Evolutionary conservation across 2,113 vertebrate species (phyloP).

Genomic region (Oxyura jamaicensis): DNA sequence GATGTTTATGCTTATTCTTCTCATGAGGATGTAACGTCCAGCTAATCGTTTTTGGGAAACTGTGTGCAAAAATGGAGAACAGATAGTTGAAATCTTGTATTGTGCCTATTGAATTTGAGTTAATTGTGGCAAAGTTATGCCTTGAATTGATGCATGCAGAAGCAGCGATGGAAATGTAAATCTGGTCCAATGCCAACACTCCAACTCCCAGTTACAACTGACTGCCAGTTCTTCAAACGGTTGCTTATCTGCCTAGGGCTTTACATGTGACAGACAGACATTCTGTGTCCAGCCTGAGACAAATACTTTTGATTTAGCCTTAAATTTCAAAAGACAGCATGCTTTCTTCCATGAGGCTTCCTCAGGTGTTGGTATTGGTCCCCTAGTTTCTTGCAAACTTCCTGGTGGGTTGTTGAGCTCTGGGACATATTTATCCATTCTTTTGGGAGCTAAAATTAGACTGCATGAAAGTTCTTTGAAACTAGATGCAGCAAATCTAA

Average conservation of each 20-base stretch:
- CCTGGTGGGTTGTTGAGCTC: background rate
- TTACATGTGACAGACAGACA: background rate
- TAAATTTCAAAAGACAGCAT: background rate
- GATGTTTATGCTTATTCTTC: background rate
- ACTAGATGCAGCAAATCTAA: background rate
- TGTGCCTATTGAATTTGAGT: background rate
- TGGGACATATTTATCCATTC: background rate
- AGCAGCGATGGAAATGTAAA: background rate
- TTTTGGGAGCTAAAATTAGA: background rate
- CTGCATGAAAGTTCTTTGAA: background rate
- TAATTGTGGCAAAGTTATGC: background rate
- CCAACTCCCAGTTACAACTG: background rate
- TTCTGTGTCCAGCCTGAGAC: background rate
- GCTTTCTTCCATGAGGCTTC: background rate
- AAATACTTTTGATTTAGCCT: background rate
- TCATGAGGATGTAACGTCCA: accelerated
- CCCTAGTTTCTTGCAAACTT: background rate
- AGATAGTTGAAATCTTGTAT: background rate
- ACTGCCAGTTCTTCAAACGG: background rate
- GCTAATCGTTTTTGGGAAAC: background rate
- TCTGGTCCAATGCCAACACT: background rate
- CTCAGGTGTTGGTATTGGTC: background rate
- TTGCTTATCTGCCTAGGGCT: background rate
- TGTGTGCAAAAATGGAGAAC: background rate
- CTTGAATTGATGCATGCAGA: background rate